Evolutionary conservation across 2,888 invertebrate genomes (phyloP).

Genomic region (Leptinotarsa juncta): DNA sequence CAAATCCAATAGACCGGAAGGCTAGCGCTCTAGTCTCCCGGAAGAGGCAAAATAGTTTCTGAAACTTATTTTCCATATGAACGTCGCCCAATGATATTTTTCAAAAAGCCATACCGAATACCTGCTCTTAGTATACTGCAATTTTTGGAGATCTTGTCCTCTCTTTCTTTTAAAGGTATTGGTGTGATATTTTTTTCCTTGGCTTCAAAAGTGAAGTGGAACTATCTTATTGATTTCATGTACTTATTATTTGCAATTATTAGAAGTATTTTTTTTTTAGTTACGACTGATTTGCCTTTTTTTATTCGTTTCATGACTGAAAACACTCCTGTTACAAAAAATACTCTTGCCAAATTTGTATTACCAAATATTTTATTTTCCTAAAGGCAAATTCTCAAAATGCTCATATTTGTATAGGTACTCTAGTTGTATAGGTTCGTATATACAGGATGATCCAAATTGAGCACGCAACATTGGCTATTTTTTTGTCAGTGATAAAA

Average conservation of each 20-base stretch:
- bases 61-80: constrained; percentile 1
- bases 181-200: too few relatives aligned
- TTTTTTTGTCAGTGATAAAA: too few relatives aligned
- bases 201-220: too few relatives aligned
- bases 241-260: too few relatives aligned
- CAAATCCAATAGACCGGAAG: not conserved
- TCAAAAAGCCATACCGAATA: too few relatives aligned
- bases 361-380: constrained; percentile 16
- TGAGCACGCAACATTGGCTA: too few relatives aligned
- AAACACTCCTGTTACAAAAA: not conserved
- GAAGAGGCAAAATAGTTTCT: not conserved
- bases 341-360: constrained; percentile 13
- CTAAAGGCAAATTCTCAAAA: constrained; percentile 9
- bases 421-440: not conserved
- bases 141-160: too few relatives aligned
- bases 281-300: not conserved
- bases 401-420: constrained; percentile 20
- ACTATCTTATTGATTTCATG: too few relatives aligned
- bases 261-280: too few relatives aligned
- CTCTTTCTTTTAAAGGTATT: too few relatives aligned
- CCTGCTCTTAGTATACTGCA: too few relatives aligned
- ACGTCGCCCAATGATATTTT: not conserved
- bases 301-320: constrained; percentile 3
- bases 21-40: not conserved
- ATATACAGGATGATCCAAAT: too few relatives aligned